These are phyloP conservation scores for Nansenia antarctica DNA, from an alignment of 2,113 vertebrate genomes.

Conservation along the genomic window DNA sequence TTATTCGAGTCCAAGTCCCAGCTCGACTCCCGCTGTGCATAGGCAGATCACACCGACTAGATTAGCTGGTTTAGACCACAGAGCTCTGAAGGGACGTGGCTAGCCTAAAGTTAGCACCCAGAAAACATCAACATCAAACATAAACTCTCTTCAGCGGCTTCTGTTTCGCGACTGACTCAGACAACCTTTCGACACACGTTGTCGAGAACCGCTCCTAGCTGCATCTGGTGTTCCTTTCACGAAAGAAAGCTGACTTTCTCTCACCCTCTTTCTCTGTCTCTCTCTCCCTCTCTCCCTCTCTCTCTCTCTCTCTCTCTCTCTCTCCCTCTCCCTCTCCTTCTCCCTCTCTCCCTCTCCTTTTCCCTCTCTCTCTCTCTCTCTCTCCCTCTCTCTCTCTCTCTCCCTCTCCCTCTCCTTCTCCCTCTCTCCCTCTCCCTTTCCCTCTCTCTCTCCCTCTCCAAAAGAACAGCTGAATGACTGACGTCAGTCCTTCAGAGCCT, in stretches of 20 bases:
- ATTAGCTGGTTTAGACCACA: neutral
- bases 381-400: neutral
- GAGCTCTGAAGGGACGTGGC: too few species aligned
- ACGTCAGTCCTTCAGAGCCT: too few species aligned
- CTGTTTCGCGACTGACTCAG: too few species aligned
- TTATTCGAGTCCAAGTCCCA: neutral
- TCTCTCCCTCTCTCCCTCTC: conserved; percentile 1
- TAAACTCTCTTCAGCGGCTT: too few species aligned
- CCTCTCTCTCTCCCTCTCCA: neutral
- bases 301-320: conserved; percentile 12
- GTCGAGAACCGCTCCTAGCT: too few species aligned
- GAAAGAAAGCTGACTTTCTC: too few species aligned
- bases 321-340: neutral
- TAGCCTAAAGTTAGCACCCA: too few species aligned
- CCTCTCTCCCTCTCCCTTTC: neutral
- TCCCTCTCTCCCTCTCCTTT: neutral
- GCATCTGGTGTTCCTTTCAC: too few species aligned
- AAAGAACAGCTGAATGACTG: too few species aligned
- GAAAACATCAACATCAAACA: too few species aligned
- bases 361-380: neutral
- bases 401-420: neutral
- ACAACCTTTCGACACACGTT: too few species aligned
- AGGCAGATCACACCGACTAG: neutral
- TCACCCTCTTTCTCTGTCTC: conserved; percentile 24
- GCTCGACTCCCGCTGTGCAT: neutral